These are phyloP conservation scores for Dioctria linearis DNA, from an alignment of 2,888 invertebrate genomes.

Conservation along the genomic window DNA sequence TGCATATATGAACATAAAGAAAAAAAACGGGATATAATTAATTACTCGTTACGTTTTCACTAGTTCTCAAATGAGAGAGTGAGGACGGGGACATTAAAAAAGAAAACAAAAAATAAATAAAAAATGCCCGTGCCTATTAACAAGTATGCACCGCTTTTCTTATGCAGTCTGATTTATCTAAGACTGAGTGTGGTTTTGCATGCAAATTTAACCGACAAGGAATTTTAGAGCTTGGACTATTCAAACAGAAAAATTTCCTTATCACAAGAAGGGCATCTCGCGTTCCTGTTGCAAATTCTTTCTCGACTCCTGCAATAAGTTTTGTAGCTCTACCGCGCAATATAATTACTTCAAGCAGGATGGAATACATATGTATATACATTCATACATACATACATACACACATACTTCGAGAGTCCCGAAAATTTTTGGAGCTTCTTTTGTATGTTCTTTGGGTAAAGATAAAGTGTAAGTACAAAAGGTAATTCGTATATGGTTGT, in stretches of 20 bases:
- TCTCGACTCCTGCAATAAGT: conserved; percentile 10
- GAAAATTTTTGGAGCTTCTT: conserved; percentile 37
- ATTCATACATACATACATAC: no score
- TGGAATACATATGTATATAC: no score
- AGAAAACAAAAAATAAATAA: neutral
- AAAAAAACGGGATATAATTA: neutral
- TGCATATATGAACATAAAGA: no score
- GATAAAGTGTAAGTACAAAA: conserved; percentile 26
- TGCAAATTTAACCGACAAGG: conserved; percentile 26
- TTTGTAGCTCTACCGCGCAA: conserved; percentile 22
- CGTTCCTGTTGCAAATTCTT: conserved; percentile 47
- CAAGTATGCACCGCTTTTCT: conserved; percentile 27
- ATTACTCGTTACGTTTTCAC: conserved; percentile 17
- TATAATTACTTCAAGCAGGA: neutral
- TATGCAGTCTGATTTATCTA: conserved; percentile 6
- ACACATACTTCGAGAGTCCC: neutral
- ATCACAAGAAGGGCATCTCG: conserved; percentile 45
- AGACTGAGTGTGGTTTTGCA: conserved; percentile 29
- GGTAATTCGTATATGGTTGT: conserved; percentile 1
- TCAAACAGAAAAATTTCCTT: conserved; percentile 43
- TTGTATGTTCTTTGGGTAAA: conserved; percentile 13
- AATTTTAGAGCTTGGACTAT: conserved; percentile 12
- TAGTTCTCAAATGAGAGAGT: neutral
- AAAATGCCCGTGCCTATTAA: conserved; percentile 27
- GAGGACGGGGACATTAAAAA: conserved; percentile 11